A percentile compares a stretch with the other conserved stretches of the same genome.
Evolutionary conservation across 2,113 vertebrate genomes (phyloP).

Genomic region (Hypanus sabinus): DNA sequence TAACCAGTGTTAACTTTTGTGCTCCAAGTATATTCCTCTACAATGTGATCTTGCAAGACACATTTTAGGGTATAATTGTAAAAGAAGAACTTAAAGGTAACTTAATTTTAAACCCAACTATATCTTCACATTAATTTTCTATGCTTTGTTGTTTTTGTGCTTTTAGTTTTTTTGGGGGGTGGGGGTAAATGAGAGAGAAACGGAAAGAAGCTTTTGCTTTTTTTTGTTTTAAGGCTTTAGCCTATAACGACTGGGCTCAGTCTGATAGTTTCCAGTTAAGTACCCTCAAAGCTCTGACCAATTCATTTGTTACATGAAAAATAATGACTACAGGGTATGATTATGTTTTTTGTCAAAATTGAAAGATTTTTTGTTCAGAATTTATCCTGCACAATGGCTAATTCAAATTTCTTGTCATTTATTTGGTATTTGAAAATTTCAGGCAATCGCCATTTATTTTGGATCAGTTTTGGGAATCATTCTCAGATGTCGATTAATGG

Average conservation of each 20-base stretch:
- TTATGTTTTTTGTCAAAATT: background rate
- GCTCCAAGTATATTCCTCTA: background rate
- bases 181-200: no score
- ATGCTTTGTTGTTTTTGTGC: background rate
- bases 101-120: background rate
- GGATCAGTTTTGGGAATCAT: background rate
- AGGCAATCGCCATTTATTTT: background rate
- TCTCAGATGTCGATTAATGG: background rate
- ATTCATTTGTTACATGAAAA: background rate
- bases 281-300: background rate
- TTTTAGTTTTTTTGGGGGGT: background rate
- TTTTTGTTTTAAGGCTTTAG: background rate
- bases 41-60: no score
- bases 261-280: background rate
- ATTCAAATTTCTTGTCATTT: background rate
- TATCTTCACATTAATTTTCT: background rate
- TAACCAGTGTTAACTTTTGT: background rate
- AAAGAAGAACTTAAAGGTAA: no score
- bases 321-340: background rate
- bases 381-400: background rate
- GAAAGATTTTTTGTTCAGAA: background rate
- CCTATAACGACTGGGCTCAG: background rate
- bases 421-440: background rate
- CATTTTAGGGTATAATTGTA: background rate
- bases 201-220: background rate